Percentiles rank a stretch among this genome's conserved stretches.
phyloP scores from a whole-genome alignment of 2,797 vertebrate species.

The Diglossa cyanea region DNA sequence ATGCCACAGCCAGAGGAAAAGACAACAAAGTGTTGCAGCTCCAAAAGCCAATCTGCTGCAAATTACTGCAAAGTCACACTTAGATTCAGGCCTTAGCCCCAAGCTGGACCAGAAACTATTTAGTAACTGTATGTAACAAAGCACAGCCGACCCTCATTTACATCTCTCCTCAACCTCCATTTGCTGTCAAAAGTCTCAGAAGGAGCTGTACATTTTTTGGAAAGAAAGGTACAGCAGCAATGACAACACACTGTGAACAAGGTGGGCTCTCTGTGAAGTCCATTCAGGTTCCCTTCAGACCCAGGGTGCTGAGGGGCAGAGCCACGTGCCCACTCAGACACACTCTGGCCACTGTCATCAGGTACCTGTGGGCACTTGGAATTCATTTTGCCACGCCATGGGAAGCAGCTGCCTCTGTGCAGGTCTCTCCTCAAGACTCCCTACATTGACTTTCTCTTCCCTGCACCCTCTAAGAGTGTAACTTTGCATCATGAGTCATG shows the following conservation, averaged over 20 bases:
- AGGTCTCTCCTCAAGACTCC: not conserved
- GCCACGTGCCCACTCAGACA: not conserved
- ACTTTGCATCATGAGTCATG: not conserved
- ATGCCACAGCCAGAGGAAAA: not conserved
- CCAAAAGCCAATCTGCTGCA: not conserved
- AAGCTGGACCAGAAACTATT: not conserved
- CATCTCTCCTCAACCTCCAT: not conserved
- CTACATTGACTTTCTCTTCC: not conserved
- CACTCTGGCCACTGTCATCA: rapidly evolving
- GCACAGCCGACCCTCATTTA: not conserved
- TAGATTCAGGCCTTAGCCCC: not conserved
- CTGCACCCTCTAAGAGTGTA: not conserved
- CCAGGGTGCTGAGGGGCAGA: not conserved
- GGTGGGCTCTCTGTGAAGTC: not conserved
- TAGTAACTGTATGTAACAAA: not conserved
- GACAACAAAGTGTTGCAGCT: not conserved
- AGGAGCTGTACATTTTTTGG: not conserved
- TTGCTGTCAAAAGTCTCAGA: not conserved
- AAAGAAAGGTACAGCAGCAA: not conserved
- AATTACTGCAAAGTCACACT: not conserved
- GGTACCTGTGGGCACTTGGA: not conserved
- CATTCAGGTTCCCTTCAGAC: not conserved
- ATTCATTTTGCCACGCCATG: not conserved
- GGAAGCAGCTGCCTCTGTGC: not conserved
- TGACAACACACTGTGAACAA: not conserved